Conservation (phyloP, 2,797 vertebrate genomes). For the Takifugu ocellatus region DNA sequence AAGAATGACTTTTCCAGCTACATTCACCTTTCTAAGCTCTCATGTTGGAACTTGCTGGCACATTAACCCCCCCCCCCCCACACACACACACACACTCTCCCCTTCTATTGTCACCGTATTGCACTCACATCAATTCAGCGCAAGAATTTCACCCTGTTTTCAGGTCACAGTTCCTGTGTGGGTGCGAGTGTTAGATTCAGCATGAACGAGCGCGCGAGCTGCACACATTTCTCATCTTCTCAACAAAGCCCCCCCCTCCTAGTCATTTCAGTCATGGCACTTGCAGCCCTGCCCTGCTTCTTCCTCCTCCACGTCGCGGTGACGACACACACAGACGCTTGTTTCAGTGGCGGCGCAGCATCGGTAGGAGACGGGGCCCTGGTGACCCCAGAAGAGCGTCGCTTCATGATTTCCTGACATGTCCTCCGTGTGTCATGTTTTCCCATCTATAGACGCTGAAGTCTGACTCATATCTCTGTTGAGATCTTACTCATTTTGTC, state of each 20-base stretch:
- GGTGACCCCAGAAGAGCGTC: neutral
- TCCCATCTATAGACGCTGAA: neutral
- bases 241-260: no score
- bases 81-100: conserved; percentile 15
- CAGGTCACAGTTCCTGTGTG: conserved; percentile 26
- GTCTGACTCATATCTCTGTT: conserved; percentile 38
- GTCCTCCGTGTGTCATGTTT: neutral
- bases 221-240: conserved; percentile 5
- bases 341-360: no score
- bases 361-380: no score
- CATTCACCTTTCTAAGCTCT: neutral
- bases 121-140: conserved; percentile 39
- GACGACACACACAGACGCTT: no score
- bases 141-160: conserved; percentile 62
- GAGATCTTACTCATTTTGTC: conserved; percentile 18
- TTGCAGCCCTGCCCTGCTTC: neutral
- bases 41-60: neutral
- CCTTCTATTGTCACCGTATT: conserved; percentile 40
- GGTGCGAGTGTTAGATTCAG: neutral
- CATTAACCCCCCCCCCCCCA: conserved; percentile 8
- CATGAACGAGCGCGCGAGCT: neutral
- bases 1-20: neutral
- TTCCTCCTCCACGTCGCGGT: neutral
- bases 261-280: conserved; percentile 20
- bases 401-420: conserved; percentile 32